Evolutionary conservation across 1,140 invertebrate species (phyloP).

Genomic region (Drosophila dunni): DNA sequence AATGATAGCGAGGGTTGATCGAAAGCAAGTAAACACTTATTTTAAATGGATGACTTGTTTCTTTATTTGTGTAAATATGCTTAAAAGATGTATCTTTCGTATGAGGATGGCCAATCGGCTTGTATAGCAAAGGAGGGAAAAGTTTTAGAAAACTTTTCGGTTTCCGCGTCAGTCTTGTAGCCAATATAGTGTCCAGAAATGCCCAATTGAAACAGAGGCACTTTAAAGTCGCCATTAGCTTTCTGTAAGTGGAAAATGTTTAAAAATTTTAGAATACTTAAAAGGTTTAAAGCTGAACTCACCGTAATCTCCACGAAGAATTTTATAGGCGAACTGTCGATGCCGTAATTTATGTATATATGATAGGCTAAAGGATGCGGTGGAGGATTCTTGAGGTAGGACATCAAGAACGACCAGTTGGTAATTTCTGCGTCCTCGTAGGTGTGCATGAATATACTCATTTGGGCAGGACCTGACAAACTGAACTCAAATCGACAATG

Average conservation of each 20-base stretch:
- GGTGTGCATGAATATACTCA: neutral
- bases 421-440: neutral
- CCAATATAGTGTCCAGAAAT: conserved; percentile 23
- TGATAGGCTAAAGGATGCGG: conserved; percentile 34
- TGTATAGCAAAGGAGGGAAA: conserved; percentile 36
- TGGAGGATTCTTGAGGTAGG: conserved; percentile 20
- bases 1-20: neutral
- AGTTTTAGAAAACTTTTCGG: conserved; percentile 18
- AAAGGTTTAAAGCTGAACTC: neutral
- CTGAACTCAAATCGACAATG: conserved; percentile 8
- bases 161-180: conserved; percentile 7
- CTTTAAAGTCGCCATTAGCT: conserved; percentile 12
- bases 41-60: neutral
- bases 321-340: conserved; percentile 36
- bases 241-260: conserved; percentile 27
- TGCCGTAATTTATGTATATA: conserved; percentile 37
- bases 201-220: conserved; percentile 22
- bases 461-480: conserved; percentile 5
- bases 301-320: conserved; percentile 36
- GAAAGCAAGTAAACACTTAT: neutral
- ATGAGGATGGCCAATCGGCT: conserved; percentile 41
- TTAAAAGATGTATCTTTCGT: conserved; percentile 39
- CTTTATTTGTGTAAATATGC: neutral
- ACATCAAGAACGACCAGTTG: neutral
- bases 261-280: neutral